Evolutionary conservation across 2,113 vertebrate species (phyloP).

Genomic region (Pavo muticus): DNA sequence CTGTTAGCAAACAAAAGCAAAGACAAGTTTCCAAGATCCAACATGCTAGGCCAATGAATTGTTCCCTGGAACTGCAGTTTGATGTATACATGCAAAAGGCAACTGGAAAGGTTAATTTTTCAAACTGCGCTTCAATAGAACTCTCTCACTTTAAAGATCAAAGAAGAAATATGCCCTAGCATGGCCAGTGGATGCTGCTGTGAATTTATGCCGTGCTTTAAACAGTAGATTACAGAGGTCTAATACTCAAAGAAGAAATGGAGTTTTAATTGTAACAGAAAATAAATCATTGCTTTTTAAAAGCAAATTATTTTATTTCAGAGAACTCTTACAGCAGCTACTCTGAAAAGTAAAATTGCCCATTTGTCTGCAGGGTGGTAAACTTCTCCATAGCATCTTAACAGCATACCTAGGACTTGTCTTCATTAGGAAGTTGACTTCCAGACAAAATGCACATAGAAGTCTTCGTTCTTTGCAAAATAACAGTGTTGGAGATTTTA

Average conservation of each 20-base stretch:
- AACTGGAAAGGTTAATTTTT: slow-evolving; percentile 44
- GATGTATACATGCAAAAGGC: slow-evolving; percentile 21
- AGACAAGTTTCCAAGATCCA: slow-evolving; percentile 37
- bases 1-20: slow-evolving; percentile 41
- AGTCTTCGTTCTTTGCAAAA: background rate
- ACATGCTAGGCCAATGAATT: slow-evolving; percentile 6
- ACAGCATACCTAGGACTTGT: background rate
- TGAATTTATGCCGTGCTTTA: slow-evolving; percentile 19
- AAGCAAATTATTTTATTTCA: background rate
- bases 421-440: background rate
- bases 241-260: background rate
- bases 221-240: background rate
- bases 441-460: background rate
- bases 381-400: background rate
- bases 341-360: background rate
- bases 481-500: background rate
- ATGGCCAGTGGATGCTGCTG: background rate
- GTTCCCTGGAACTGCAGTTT: slow-evolving; percentile 29
- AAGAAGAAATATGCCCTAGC: background rate
- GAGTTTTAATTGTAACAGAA: background rate
- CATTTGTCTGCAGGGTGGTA: background rate
- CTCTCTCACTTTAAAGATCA: slow-evolving; percentile 29
- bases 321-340: background rate
- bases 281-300: background rate
- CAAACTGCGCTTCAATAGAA: slow-evolving; percentile 35